These are phyloP conservation scores for Ridgeia piscesae DNA, from an alignment of 1,140 invertebrate genomes.

Conservation along the genomic window DNA sequence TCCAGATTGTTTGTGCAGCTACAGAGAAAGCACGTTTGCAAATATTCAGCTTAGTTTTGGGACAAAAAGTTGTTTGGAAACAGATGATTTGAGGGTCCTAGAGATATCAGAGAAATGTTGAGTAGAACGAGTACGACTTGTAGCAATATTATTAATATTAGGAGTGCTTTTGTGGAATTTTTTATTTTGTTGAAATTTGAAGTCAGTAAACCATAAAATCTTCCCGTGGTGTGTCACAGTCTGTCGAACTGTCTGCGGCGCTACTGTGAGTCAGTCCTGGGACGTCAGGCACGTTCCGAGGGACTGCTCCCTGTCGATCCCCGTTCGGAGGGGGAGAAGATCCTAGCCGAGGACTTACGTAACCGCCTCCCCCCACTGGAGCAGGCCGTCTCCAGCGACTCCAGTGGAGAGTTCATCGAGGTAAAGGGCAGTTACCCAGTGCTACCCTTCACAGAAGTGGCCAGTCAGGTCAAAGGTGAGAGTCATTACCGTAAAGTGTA, in stretches of 20 bases:
- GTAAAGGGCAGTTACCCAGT: neutral
- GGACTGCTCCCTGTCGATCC: constrained; percentile 46
- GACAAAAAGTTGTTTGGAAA: too few relatives aligned
- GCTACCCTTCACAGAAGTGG: neutral
- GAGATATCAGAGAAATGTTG: too few relatives aligned
- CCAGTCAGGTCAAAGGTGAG: neutral
- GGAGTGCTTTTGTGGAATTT: too few relatives aligned
- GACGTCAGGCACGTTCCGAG: constrained; percentile 22
- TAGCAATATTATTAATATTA: too few relatives aligned
- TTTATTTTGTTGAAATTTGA: too few relatives aligned
- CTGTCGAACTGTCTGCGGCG: constrained; percentile 30
- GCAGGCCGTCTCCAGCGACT: neutral
- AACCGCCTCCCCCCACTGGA: neutral
- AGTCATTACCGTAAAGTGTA: neutral
- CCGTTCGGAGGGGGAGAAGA: constrained; percentile 48
- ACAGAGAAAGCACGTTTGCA: too few relatives aligned
- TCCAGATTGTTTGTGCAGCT: too few relatives aligned
- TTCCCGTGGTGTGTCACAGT: neutral
- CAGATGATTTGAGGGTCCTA: too few relatives aligned
- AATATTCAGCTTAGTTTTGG: too few relatives aligned
- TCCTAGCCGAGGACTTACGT: constrained; percentile 39
- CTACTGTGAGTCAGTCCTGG: constrained; percentile 39
- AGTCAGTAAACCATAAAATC: too few relatives aligned
- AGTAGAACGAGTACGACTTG: too few relatives aligned
- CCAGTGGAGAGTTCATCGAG: neutral